Conservation (phyloP, 1,140 invertebrate species). For the Aphaenogaster ashmeadi region DNA sequence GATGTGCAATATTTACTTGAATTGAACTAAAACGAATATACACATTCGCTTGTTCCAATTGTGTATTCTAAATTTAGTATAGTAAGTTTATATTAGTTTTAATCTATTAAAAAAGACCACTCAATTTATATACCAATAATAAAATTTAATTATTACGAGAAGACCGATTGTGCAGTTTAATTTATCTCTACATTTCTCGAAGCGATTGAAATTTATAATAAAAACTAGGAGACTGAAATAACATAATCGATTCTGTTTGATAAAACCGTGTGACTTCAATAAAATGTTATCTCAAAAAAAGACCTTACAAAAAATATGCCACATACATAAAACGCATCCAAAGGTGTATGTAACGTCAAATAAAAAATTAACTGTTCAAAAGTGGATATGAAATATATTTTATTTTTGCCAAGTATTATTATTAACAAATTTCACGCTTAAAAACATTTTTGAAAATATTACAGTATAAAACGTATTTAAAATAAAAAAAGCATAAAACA, state of each 20-base stretch:
- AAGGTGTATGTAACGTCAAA: too few relatives aligned
- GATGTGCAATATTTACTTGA: background rate
- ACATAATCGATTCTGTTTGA: background rate
- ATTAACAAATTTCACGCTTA: too few relatives aligned
- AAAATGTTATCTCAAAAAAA: background rate
- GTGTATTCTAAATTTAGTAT: background rate
- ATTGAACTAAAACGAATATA: conserved; percentile 3
- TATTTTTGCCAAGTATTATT: too few relatives aligned
- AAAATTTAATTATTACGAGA: conserved; percentile 7
- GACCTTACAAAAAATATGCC: too few relatives aligned
- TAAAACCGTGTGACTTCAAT: background rate
- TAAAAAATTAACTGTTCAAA: too few relatives aligned
- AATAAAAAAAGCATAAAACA: too few relatives aligned
- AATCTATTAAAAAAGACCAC: background rate
- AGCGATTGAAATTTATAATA: background rate
- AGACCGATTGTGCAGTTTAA: background rate
- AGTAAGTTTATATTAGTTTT: background rate
- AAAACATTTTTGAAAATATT: too few relatives aligned
- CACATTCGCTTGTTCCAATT: background rate
- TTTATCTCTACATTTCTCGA: background rate
- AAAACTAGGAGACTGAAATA: background rate
- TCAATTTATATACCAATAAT: background rate
- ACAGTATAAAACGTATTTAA: too few relatives aligned
- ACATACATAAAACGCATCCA: too few relatives aligned
- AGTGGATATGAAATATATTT: too few relatives aligned